Evolutionary conservation across 2,888 invertebrate genomes (phyloP), one percentile per base, ranked within the genome.

Genomic region (Nebria brevicollis): DNA sequence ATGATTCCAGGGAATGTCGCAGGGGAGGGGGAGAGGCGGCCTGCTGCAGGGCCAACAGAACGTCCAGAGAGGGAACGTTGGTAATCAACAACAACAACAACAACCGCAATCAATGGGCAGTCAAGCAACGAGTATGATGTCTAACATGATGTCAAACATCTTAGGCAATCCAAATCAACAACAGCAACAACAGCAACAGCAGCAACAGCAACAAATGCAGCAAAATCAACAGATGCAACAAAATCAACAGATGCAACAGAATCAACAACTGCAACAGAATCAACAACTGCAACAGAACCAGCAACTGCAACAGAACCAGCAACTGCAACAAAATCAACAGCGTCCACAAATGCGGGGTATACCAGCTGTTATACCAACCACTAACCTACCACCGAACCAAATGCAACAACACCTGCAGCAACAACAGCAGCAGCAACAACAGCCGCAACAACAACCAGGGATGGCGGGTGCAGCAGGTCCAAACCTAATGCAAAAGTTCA

Each of bases 401-500:
- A 87, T 85, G 84, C 87, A 85, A 84, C 90, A 88, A 83, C 91
- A 90, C 84, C 88, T 83, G 88, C 86, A 87, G 85, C 85, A 86
- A 84, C 88, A 86, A 83, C 89, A 86, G 83, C 88, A 87, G 81
- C 82, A 85, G 85, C 85, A 86, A 84, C 88, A 86, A 83, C 89
- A 86, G 83, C 89, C 87, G 85, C 89, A 88, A 82, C 89, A 88
- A 82, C 89, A 89, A 79, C 89, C 88, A 65, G 89, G 88, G 79
- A 88, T 88, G 76, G 89, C 88, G 70, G 88, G 87, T n/a, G 88
- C 86, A 65, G 87, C 92, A 42, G 91, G 87, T 88, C 94, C 95
- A 82, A 96, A 96, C 90, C 92, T 96, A 85, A 96, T 96, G 94
- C 95, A 96, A 89, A 96, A 96, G 90, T 93, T 96, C 88, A 94